phyloP scores from a whole-genome alignment of 2,888 invertebrate genomes.

The Lycophotia porphyrea region DNA sequence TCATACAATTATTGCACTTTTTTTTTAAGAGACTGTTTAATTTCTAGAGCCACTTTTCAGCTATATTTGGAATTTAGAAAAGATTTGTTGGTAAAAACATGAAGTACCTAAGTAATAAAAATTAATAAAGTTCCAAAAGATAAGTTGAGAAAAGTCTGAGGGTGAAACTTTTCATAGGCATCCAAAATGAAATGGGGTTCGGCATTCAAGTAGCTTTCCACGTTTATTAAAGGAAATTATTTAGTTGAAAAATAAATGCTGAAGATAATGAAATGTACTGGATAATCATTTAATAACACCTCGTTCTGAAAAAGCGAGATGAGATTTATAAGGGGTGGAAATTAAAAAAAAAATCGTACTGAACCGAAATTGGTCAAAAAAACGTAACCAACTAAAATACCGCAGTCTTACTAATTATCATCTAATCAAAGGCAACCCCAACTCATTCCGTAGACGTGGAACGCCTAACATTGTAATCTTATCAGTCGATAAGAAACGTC shows the following conservation, averaged over 20 bases:
- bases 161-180: slow-evolving; percentile 4
- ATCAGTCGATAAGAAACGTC: slow-evolving; percentile 37
- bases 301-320: not conserved
- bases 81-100: not conserved
- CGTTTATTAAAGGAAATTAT: not conserved
- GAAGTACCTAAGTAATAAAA: no score
- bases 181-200: slow-evolving; percentile 8
- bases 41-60: not conserved
- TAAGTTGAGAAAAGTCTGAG: not conserved
- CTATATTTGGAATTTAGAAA: not conserved
- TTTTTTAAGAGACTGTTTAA: not conserved
- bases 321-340: not conserved
- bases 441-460: slow-evolving; percentile 20
- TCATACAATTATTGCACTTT: not conserved
- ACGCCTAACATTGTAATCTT: slow-evolving; percentile 14
- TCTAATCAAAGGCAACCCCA: slow-evolving; percentile 21
- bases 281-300: not conserved
- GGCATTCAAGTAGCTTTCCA: not conserved
- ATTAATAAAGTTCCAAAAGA: not conserved
- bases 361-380: not conserved
- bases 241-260: not conserved
- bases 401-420: not conserved
- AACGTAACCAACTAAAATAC: not conserved
- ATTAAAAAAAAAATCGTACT: not conserved
- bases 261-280: not conserved